Base-by-base conservation (phyloP, 2,888 invertebrate genomes). In the Bellardia bayeri region DNA sequence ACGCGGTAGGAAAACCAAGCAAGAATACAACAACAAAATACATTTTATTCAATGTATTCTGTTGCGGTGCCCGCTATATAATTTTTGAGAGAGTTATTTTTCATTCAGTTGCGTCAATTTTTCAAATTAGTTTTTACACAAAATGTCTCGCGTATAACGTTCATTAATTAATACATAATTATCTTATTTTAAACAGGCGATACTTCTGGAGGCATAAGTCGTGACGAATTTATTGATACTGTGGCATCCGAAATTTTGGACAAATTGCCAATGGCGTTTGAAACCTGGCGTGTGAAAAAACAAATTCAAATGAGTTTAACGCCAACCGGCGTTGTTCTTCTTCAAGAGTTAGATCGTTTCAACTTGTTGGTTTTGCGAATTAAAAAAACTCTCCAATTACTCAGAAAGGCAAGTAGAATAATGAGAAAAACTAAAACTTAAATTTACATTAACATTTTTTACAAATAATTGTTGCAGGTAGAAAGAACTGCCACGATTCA, bases 301-400 rank as follows among this genome's bases (percentile, higher is more conserved):
- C 95, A 96, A 91, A 97, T 96, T 92, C 97, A 97, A 91, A 94
- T 97, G 94, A 95, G 95, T 89, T 96, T 98, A 90, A 96, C 97
- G 5, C 98, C 98, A 1, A 96, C 97, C 0, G 96, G 97, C 0
- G 96, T 98, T 16, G 98, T 98, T 1, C 94, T 98, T 72, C 94
- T 98, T 75, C 98, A 98, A 94, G 97, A 98, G 93, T 93, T 98
- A 56, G 98, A 98, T 91, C 95, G 98, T 86, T 98, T 98, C 93
- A 98, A 98, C 93, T 94, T 95, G 30, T 95, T 98, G 0, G 96
- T 98, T 75, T 92, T 92, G 13, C 95, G 95, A 75, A 98, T 98
- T 95, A 94, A 94, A 16, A 94, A 93, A 82, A 97, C 97, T 0
- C 94, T 98, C 58, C 94, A 95, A 4, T 95, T 97, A 72, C 94